These are phyloP conservation scores for Drosophila anceps DNA, from an alignment of 2,888 invertebrate species.

Conservation along the genomic window DNA sequence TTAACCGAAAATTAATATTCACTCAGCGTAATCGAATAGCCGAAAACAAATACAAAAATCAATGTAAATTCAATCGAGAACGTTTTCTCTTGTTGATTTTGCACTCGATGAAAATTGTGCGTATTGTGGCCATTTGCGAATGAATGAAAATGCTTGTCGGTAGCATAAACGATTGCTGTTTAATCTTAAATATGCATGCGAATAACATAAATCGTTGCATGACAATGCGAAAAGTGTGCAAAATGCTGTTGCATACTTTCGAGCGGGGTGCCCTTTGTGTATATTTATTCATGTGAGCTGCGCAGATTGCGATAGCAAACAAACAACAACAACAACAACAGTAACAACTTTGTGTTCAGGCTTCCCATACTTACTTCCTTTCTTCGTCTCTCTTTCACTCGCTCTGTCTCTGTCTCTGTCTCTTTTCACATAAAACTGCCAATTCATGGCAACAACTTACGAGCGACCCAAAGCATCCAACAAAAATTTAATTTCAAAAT, in stretches of 20 bases:
- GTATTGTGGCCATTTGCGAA: background rate
- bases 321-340: slow-evolving; percentile 15
- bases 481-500: slow-evolving; percentile 51
- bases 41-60: slow-evolving; percentile 3
- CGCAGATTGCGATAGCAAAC: slow-evolving; percentile 52
- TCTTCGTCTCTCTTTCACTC: background rate
- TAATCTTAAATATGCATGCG: slow-evolving; percentile 23
- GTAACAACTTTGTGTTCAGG: slow-evolving; percentile 6
- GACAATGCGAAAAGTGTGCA: slow-evolving; percentile 45
- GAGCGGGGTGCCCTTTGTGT: slow-evolving; percentile 26
- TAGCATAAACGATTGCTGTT: slow-evolving; percentile 28
- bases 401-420: background rate
- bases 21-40: slow-evolving; percentile 11
- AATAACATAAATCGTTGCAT: slow-evolving; percentile 52
- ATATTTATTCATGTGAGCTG: slow-evolving; percentile 53
- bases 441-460: slow-evolving; percentile 29
- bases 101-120: background rate
- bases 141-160: slow-evolving; percentile 29
- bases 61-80: slow-evolving; percentile 17
- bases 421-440: slow-evolving; percentile 35
- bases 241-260: slow-evolving; percentile 35
- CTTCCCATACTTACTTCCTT: background rate
- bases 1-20: slow-evolving; percentile 32
- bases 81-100: slow-evolving; percentile 13
- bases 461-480: slow-evolving; percentile 25